Base-by-base conservation (phyloP, 2,797 vertebrate species). In the Phyllotis vaccarum region DNA sequence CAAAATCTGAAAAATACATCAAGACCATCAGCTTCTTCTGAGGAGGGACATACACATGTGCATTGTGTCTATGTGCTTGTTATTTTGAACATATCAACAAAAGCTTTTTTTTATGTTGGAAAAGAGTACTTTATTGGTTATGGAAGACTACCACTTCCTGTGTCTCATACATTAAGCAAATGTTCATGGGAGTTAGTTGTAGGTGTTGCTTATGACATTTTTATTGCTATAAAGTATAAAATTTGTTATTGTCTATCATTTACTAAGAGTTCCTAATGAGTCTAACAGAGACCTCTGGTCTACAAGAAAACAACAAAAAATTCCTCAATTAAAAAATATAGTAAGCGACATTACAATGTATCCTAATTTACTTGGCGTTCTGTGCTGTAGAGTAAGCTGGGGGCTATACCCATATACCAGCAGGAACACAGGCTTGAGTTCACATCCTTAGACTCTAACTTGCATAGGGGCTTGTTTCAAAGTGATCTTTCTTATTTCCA, bases 201-300 rank as follows among this genome's bases (percentile, higher is more conserved):
- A 56, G n/a, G 6, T 31, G 75, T 40, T 70, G 7, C n/a, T 24
- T 43, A 56, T 34, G 8, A 95, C 4, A 31, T 92, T 94, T 86
- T 92, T 52, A 89, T 58, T 96, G 49, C 31, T 92, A 74, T 49
- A 87, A 91, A 96, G 10, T 64, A 90, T 49, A 92, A 95, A 92
- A 13, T 70, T 54, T 66, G 27, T 43, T 90, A 40, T 88, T 87
- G 24, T 49, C 52, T 29, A 76, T 17, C 58, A 92, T 43, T 94
- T 96, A 95, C 29, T 78, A 8, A 89, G 29, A 86, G 24, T 85
- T 34, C 66, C 17, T 58, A 90, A 13, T 68, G 60, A 86, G 34
- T 95, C 70, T 88, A 95, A 80, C 72, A 93, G 95, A 89, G 64
- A 70, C 21, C n/a, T 6, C 4, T 91, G 16, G 94, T 93, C 46